These are phyloP conservation scores for Poecilobothrus nobilitatus DNA, from an alignment of 2,888 invertebrate species.

Conservation along the genomic window DNA sequence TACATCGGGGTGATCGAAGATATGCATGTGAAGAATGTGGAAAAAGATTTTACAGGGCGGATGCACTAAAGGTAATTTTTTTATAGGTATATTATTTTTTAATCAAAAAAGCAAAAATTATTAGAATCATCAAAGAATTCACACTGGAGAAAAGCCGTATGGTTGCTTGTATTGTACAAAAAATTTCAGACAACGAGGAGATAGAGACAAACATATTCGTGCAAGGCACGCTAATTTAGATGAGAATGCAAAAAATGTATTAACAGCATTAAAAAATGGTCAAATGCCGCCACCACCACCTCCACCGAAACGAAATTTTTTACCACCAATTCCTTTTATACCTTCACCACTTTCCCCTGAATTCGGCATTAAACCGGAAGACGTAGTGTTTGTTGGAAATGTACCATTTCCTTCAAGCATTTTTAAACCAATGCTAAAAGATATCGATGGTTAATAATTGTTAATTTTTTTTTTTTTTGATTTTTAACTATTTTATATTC, in stretches of 20 bases:
- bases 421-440: constrained; percentile 30
- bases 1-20: constrained; percentile 54
- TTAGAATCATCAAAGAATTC: constrained; percentile 48
- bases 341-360: not conserved
- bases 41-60: constrained; percentile 55
- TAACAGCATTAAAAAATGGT: constrained; percentile 14
- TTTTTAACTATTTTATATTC: too few species aligned
- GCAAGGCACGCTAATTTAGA: constrained; percentile 47
- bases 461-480: constrained; percentile 12
- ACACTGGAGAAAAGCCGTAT: constrained; percentile 52
- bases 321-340: not conserved
- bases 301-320: not conserved
- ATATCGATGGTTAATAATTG: constrained; percentile 27
- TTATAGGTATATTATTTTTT: not conserved
- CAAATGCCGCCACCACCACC: not conserved
- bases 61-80: constrained; percentile 50
- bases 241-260: constrained; percentile 31
- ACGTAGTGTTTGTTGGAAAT: constrained; percentile 30
- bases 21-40: constrained; percentile 57
- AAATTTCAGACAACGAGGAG: constrained; percentile 50
- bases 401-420: constrained; percentile 32
- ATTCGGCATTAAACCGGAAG: constrained; percentile 20
- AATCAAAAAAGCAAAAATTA: not conserved
- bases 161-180: constrained; percentile 48
- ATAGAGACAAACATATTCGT: constrained; percentile 50